phyloP scores from a whole-genome alignment of 1,140 invertebrate genomes.

The Apis mellifera region Amel_HAv3.1 CM009932.2:11499001-11499500 shows the following conservation, averaged over 20 bases:
- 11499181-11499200: constrained; percentile 31
- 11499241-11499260: constrained; percentile 82
- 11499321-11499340: constrained; percentile 74
- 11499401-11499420: constrained; percentile 41
- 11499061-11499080: not conserved
- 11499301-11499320: constrained; percentile 76
- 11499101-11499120: not conserved
- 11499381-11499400: constrained; percentile 65
- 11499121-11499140: not conserved
- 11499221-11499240: constrained; percentile 68
- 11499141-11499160: not conserved
- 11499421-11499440: not conserved
- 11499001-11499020: not conserved
- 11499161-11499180: constrained; percentile 7
- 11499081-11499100: not conserved
- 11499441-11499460: constrained; percentile 43
- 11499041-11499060: not conserved
- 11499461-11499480: constrained; percentile 61
- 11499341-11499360: constrained; percentile 78
- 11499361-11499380: constrained; percentile 79
- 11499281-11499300: constrained; percentile 81
- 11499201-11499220: constrained; percentile 14
- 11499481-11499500: constrained; percentile 49
- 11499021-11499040: not conserved
- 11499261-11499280: constrained; percentile 82